phyloP scores from a whole-genome alignment of 2,797 vertebrate species.

The Crocidura indochinensis region DNA sequence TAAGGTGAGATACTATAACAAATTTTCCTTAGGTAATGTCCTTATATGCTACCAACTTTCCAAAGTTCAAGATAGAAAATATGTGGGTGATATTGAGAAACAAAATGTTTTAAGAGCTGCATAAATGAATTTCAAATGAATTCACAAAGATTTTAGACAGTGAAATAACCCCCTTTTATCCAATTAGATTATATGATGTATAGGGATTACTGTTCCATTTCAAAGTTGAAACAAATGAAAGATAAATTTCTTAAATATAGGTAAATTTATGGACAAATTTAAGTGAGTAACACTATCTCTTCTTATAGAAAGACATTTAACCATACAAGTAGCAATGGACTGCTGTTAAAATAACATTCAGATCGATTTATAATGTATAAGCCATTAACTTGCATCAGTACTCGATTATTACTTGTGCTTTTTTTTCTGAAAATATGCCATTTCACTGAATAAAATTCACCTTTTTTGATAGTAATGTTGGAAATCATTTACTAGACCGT shows the following conservation, averaged over 20 bases:
- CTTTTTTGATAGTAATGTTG: not conserved
- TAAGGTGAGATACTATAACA: not conserved
- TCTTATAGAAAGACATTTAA: not conserved
- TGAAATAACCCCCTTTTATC: not conserved
- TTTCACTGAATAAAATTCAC: not conserved
- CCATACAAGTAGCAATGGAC: not conserved
- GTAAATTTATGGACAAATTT: not conserved
- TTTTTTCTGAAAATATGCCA: not conserved
- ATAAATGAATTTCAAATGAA: not conserved
- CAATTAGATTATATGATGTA: not conserved
- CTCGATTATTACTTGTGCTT: not conserved
- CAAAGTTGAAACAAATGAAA: not conserved
- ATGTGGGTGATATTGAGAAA: not conserved
- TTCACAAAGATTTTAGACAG: not conserved
- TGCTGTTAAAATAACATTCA: slow-evolving; percentile 11
- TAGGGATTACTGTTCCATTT: not conserved
- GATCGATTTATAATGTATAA: slow-evolving; percentile 2
- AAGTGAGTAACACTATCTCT: not conserved
- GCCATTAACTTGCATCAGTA: not conserved
- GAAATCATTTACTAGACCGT: slow-evolving; percentile 10
- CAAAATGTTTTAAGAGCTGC: not conserved
- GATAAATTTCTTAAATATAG: not conserved
- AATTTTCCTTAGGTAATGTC: not conserved
- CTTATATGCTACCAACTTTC: not conserved
- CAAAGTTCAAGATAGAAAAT: not conserved